A percentile compares a stretch with the other conserved stretches of the same genome.
phyloP scores from a whole-genome alignment of 1,140 invertebrate genomes.

The Anastrepha ludens region DNA sequence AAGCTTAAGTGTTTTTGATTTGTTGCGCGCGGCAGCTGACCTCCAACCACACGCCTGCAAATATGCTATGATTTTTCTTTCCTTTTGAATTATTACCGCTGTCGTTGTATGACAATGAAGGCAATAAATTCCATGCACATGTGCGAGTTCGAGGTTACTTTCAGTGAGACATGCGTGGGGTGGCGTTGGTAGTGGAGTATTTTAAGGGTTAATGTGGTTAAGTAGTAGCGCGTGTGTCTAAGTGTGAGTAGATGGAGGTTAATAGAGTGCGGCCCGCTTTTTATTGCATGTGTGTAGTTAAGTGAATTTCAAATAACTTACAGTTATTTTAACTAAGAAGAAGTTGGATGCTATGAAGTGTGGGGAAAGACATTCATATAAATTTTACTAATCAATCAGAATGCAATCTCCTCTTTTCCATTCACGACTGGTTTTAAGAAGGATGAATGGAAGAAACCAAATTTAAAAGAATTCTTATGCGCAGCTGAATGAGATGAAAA shows the following conservation, averaged over 20 bases:
- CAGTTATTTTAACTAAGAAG: background rate
- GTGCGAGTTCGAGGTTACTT: background rate
- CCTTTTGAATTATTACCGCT: constrained; percentile 13
- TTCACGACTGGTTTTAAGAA: background rate
- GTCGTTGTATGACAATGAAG: constrained; percentile 30
- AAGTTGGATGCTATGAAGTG: background rate
- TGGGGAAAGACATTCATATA: background rate
- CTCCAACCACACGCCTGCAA: background rate
- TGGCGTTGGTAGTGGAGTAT: background rate
- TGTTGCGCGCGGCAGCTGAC: background rate
- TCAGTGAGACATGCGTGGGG: background rate
- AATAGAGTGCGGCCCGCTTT: background rate
- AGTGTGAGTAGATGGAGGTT: constrained; percentile 21
- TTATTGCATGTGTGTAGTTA: background rate
- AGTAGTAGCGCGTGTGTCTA: constrained; percentile 2
- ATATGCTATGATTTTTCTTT: constrained; percentile 23
- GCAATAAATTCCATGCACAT: constrained; percentile 46
- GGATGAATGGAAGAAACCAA: background rate
- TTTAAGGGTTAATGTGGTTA: constrained; percentile 42
- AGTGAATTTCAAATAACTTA: constrained; percentile 32
- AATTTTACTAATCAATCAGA: constrained; percentile 42
- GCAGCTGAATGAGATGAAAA: too few species aligned
- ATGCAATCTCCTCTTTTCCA: background rate
- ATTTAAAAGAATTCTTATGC: background rate
- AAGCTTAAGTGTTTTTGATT: constrained; percentile 51